Conservation (phyloP, 2,797 vertebrate species). For the Gallinago nigripennis region DNA sequence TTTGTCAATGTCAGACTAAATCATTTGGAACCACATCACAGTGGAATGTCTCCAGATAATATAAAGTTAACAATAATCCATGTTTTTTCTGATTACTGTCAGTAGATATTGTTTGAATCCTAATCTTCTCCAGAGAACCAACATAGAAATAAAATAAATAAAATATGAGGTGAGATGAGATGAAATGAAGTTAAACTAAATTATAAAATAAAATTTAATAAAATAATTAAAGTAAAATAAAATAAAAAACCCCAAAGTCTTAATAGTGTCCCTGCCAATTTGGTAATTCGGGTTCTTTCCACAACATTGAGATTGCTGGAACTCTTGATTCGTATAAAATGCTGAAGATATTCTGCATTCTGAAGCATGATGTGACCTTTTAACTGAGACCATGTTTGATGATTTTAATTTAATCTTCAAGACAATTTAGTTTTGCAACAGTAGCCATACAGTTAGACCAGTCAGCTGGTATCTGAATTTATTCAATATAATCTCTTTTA, state of each 20-base stretch:
- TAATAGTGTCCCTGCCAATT: not conserved
- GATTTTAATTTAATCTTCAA: not conserved
- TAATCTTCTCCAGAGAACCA: not conserved
- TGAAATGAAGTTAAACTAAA: not conserved
- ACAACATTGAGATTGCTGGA: not conserved
- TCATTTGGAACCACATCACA: not conserved
- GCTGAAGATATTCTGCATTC: not conserved
- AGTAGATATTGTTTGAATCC: not conserved
- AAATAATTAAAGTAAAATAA: not conserved
- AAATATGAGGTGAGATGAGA: not conserved
- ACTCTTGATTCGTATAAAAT: not conserved
- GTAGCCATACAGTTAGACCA: not conserved
- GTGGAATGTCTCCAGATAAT: not conserved
- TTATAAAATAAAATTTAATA: not conserved
- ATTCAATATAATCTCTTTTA: constrained; percentile 1
- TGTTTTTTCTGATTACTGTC: not conserved
- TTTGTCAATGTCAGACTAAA: not conserved
- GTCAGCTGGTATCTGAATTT: not conserved
- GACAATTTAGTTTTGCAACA: not conserved
- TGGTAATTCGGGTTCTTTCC: not conserved
- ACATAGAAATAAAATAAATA: not conserved
- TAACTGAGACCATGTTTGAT: not conserved
- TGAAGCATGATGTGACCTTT: not conserved
- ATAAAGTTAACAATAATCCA: not conserved
- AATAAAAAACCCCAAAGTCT: not conserved